Conservation (phyloP, 2,888 invertebrate genomes). For the Bibio marci region DNA sequence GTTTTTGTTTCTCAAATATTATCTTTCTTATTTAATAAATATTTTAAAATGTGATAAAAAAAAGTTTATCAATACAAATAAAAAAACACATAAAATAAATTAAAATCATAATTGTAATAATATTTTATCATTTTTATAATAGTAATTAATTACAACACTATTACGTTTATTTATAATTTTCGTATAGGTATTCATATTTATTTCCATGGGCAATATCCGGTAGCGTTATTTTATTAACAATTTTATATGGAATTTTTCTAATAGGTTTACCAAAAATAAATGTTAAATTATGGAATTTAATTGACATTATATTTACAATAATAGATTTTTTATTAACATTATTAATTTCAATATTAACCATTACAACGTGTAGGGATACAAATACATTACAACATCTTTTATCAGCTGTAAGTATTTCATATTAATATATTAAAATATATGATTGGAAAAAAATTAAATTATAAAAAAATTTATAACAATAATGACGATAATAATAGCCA, state of each 20-base stretch:
- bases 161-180: no score
- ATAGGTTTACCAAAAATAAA: constrained; percentile 5
- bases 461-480: no score
- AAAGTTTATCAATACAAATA: no score
- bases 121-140: no score
- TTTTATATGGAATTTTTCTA: constrained; percentile 5
- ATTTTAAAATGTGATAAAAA: no score
- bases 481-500: constrained; percentile 1
- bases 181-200: constrained; percentile 5
- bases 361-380: neutral
- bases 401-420: neutral
- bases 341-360: constrained; percentile 7
- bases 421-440: neutral
- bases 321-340: constrained; percentile 9
- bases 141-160: no score
- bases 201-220: constrained; percentile 7
- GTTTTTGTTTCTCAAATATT: no score
- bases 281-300: constrained; percentile 3
- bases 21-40: no score
- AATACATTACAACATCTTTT: neutral
- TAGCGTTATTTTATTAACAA: constrained; percentile 5
- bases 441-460: neutral
- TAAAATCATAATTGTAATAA: no score
- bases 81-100: no score
- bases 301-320: constrained; percentile 8